Conservation (phyloP, 2,888 invertebrate species). For the Tipula confusa region DNA sequence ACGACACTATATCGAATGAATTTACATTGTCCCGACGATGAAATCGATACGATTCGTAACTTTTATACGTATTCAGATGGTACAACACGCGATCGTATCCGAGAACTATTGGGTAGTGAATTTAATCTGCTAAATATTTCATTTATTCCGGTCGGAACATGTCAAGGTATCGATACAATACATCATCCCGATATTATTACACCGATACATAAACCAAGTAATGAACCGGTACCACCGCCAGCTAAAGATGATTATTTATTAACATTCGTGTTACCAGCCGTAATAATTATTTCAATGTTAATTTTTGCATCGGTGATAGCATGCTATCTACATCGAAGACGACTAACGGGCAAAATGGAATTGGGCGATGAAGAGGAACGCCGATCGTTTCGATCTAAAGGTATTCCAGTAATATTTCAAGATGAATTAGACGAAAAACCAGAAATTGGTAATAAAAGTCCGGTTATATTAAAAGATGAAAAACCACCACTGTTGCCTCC, state of each 20-base stretch:
- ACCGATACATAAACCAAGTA: not conserved
- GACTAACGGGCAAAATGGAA: slow-evolving; percentile 80
- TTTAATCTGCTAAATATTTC: slow-evolving; percentile 57
- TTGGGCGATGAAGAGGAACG: slow-evolving; percentile 75
- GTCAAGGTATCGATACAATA: slow-evolving; percentile 47
- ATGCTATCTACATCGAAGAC: slow-evolving; percentile 77
- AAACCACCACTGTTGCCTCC: slow-evolving; percentile 88
- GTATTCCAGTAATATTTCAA: slow-evolving; percentile 93
- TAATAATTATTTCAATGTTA: slow-evolving; percentile 83
- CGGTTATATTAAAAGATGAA: slow-evolving; percentile 91
- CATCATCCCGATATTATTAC: slow-evolving; percentile 29
- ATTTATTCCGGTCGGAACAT: slow-evolving; percentile 53
- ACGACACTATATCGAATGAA: slow-evolving; percentile 54
- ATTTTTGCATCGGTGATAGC: slow-evolving; percentile 82
- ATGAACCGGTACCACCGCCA: slow-evolving; percentile 44
- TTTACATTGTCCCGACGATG: slow-evolving; percentile 66
- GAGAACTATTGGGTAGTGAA: slow-evolving; percentile 58
- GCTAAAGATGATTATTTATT: slow-evolving; percentile 63
- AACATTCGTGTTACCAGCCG: slow-evolving; percentile 84
- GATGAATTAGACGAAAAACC: slow-evolving; percentile 94
- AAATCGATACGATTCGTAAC: slow-evolving; percentile 67
- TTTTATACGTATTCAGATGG: slow-evolving; percentile 66
- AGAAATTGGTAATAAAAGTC: slow-evolving; percentile 83
- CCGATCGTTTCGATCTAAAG: slow-evolving; percentile 75
- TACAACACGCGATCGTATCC: slow-evolving; percentile 53